Evolutionary conservation across 2,888 invertebrate genomes (phyloP).

Genomic region (Dioctria linearis): DNA sequence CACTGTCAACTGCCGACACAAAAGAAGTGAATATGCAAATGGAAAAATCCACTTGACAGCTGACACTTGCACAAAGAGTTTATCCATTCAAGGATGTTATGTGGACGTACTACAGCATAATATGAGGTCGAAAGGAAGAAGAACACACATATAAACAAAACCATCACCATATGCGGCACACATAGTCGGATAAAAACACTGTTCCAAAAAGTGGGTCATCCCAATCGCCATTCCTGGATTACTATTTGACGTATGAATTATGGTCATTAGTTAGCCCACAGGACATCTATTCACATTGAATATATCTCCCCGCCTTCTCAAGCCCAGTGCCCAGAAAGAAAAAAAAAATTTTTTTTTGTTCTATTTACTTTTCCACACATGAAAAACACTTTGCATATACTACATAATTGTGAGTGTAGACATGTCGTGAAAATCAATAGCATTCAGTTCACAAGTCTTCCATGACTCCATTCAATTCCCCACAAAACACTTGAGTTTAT

Average conservation of each 20-base stretch:
- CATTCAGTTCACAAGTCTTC: constrained; percentile 23
- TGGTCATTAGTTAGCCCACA: constrained; percentile 38
- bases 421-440: constrained; percentile 55
- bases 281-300: constrained; percentile 3
- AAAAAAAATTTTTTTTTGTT: not conserved
- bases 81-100: constrained; percentile 5
- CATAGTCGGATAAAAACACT: not conserved
- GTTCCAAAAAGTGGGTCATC: constrained; percentile 24
- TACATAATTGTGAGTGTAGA: constrained; percentile 38
- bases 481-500: constrained; percentile 55
- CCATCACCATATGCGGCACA: not conserved
- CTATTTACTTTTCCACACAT: constrained; percentile 34
- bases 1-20: constrained; percentile 46
- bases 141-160: not conserved
- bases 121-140: not conserved
- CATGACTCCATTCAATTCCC: constrained; percentile 42
- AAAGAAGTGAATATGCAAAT: constrained; percentile 44
- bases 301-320: not conserved
- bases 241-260: constrained; percentile 40
- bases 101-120: not conserved
- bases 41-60: constrained; percentile 48
- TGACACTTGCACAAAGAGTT: constrained; percentile 39
- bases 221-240: constrained; percentile 41
- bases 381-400: constrained; percentile 39
- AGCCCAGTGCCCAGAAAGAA: too few relatives aligned